Conservation (phyloP, 2,797 vertebrate species). For the Sebastes vulpes region DNA sequence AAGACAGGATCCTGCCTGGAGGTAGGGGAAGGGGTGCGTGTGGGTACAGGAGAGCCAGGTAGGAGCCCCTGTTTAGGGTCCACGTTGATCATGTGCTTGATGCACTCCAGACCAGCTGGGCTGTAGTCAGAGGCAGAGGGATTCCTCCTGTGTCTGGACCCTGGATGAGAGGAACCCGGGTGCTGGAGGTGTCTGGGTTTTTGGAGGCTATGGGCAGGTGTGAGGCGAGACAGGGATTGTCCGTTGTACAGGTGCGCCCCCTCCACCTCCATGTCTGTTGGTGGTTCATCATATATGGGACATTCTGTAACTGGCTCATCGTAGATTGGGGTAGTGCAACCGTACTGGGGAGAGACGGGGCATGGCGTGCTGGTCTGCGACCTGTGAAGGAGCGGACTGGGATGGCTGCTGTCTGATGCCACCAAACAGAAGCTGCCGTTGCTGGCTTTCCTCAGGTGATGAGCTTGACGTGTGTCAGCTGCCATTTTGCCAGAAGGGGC, state of each 20-base stretch:
- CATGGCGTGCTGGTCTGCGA: constrained; percentile 84
- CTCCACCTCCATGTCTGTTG: constrained; percentile 92
- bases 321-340: constrained; percentile 86
- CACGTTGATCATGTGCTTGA: constrained; percentile 94
- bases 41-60: constrained; percentile 73
- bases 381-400: constrained; percentile 78
- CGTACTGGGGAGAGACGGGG: constrained; percentile 87
- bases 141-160: constrained; percentile 84
- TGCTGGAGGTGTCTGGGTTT: constrained; percentile 88
- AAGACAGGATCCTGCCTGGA: constrained; percentile 64
- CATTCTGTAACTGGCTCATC: constrained; percentile 89
- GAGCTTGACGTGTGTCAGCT: constrained; percentile 84
- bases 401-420: constrained; percentile 76
- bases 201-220: constrained; percentile 85
- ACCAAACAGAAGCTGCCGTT: constrained; percentile 90
- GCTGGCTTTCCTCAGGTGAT: constrained; percentile 91
- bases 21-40: constrained; percentile 69
- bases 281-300: constrained; percentile 93
- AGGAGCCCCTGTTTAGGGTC: constrained; percentile 84
- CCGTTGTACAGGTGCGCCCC: constrained; percentile 81
- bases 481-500: constrained; percentile 75
- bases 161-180: constrained; percentile 78
- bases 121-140: constrained; percentile 90
- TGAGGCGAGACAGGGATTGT: constrained; percentile 74
- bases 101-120: constrained; percentile 92